Percentiles rank a stretch among this genome's conserved stretches.
These are phyloP conservation scores for Branchinecta lindahli DNA, from an alignment of 1,140 invertebrate genomes.

Conservation along the genomic window DNA sequence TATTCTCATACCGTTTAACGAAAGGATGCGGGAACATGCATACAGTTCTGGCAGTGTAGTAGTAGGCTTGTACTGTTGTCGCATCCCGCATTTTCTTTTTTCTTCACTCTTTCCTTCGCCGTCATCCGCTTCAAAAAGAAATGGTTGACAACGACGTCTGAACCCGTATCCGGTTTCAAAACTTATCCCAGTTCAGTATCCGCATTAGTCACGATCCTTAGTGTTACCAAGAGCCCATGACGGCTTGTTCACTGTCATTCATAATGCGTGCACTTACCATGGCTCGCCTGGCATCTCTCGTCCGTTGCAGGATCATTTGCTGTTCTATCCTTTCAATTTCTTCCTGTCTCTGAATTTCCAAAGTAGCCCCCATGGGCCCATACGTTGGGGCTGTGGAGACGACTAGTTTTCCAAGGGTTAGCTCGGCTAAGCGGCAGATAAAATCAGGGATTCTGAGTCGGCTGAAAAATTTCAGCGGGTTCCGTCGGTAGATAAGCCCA, in stretches of 20 bases:
- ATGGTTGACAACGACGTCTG: too few relatives aligned
- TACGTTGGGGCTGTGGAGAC: conserved; percentile 32
- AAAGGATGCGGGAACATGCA: too few relatives aligned
- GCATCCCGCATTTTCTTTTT: too few relatives aligned
- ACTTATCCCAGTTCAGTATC: not conserved
- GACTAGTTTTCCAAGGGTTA: conserved; percentile 33
- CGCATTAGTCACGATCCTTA: conserved; percentile 14
- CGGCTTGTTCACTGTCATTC: not conserved
- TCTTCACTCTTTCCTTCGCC: too few relatives aligned
- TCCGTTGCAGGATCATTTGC: conserved; percentile 33
- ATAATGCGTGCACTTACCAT: conserved; percentile 12
- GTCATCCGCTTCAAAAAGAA: too few relatives aligned
- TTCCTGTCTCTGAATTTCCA: conserved; percentile 39
- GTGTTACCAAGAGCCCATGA: conserved; percentile 17
- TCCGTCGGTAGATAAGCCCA: conserved; percentile 36
- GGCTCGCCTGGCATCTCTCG: conserved; percentile 25
- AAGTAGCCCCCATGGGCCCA: conserved; percentile 36
- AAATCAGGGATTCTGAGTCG: conserved; percentile 32
- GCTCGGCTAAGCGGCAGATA: conserved; percentile 30
- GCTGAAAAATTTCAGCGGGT: conserved; percentile 33
- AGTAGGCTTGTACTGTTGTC: too few relatives aligned
- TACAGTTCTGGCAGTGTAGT: too few relatives aligned
- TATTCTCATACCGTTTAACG: too few relatives aligned
- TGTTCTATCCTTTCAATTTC: conserved; percentile 38
- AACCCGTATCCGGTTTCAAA: too few relatives aligned